phyloP scores from a whole-genome alignment of 2,797 vertebrate species.

The Alfaro cultratus region DNA sequence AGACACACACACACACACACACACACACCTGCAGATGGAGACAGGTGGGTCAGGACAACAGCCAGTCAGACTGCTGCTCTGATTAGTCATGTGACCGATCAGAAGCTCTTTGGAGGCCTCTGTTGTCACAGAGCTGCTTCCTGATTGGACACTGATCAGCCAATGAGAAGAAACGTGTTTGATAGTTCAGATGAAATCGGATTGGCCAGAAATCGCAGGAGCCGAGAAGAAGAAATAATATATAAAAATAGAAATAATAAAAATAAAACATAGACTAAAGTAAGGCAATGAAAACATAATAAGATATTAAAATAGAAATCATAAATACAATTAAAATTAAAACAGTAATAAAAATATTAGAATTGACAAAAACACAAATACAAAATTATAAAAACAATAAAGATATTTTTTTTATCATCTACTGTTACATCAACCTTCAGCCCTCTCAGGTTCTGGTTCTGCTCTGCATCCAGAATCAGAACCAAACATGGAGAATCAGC shows the following conservation, averaged over 20 bases:
- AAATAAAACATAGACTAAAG: no score
- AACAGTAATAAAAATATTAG: no score
- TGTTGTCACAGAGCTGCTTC: conserved; percentile 14
- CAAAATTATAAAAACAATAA: background rate
- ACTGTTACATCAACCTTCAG: no score
- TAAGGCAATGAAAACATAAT: no score
- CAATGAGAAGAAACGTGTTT: conserved; percentile 1
- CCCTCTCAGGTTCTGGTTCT: no score
- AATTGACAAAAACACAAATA: background rate
- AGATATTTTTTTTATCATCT: no score
- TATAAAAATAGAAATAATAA: no score
- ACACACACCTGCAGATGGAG: conserved; percentile 19
- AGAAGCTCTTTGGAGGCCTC: conserved; percentile 7
- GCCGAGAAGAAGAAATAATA: background rate
- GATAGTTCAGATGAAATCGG: background rate
- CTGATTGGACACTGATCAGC: conserved; percentile 24
- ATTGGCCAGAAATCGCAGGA: background rate
- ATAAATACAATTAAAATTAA: background rate
- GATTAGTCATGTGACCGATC: conserved; percentile 46
- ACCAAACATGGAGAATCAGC: no score
- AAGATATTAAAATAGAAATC: no score
- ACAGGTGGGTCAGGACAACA: conserved; percentile 37
- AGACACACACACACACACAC: conserved; percentile 48
- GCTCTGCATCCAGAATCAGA: no score
- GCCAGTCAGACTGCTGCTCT: conserved; percentile 39